Evolutionary conservation across 2,888 invertebrate genomes (phyloP).

Genomic region (Amiota minor): DNA sequence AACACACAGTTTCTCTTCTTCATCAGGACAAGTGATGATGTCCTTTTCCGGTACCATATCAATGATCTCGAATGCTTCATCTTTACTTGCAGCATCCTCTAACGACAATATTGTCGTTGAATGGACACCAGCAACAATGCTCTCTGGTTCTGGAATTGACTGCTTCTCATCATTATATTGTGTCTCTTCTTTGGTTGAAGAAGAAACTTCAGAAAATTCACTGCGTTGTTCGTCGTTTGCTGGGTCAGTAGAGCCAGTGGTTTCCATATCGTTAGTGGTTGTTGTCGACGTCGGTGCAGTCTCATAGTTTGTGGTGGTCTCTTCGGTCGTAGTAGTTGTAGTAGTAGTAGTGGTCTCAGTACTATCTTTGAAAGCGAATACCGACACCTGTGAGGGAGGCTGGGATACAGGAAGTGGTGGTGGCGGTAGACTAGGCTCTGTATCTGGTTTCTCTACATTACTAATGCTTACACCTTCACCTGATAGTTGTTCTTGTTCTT

Average conservation of each 20-base stretch:
- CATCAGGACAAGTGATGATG: not conserved
- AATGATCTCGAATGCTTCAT: not conserved
- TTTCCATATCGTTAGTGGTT: not conserved
- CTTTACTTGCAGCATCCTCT: not conserved
- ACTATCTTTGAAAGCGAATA: slow-evolving; percentile 76
- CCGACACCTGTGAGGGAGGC: slow-evolving; percentile 84
- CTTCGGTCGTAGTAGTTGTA: slow-evolving; percentile 32
- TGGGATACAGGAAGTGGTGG: slow-evolving; percentile 84
- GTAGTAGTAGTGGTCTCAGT: slow-evolving; percentile 35
- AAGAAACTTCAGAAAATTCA: no score
- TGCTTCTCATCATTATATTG: slow-evolving; percentile 49
- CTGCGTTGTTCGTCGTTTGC: not conserved
- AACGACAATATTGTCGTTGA: not conserved
- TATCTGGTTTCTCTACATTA: slow-evolving; percentile 28
- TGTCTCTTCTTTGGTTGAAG: slow-evolving; percentile 9
- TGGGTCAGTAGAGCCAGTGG: slow-evolving; percentile 13
- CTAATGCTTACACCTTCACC: slow-evolving; percentile 24
- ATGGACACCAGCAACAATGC: not conserved
- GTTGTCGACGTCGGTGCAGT: slow-evolving; percentile 35
- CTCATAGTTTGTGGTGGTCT: slow-evolving; percentile 1
- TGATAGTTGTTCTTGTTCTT: slow-evolving; percentile 4
- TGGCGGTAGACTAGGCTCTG: slow-evolving; percentile 72
- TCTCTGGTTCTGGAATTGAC: slow-evolving; percentile 34
- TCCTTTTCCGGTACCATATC: not conserved
- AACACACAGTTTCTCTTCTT: not conserved